phyloP scores from a whole-genome alignment of 2,797 vertebrate genomes.

The Chelon auratus region DNA sequence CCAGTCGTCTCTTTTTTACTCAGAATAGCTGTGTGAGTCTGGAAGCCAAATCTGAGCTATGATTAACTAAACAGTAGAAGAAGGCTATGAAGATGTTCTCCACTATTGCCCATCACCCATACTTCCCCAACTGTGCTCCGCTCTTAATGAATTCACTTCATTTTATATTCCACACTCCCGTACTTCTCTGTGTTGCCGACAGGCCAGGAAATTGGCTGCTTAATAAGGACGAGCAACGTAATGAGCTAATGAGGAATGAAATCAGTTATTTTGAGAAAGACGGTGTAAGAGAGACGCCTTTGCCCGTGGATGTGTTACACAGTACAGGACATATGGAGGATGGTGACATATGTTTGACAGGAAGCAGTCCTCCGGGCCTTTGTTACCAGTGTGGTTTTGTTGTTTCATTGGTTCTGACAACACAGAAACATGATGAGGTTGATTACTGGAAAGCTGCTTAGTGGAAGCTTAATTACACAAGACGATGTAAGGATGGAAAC shows the following conservation, averaged over 20 bases:
- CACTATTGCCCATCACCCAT: neutral
- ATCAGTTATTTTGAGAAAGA: constrained; percentile 12
- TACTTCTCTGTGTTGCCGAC: constrained; percentile 9
- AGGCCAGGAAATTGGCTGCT: constrained; percentile 22
- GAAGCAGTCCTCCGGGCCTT: neutral
- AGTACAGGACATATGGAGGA: neutral
- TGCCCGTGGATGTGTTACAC: constrained; percentile 6
- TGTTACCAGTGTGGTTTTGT: neutral
- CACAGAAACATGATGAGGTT: neutral
- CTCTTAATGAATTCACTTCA: neutral
- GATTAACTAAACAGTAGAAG: neutral
- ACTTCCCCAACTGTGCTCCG: neutral
- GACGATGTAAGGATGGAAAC: too few species aligned
- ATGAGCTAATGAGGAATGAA: constrained; percentile 32
- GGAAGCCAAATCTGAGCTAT: neutral
- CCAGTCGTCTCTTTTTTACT: too few species aligned
- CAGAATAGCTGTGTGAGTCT: neutral
- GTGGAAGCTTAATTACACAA: neutral
- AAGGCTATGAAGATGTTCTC: neutral
- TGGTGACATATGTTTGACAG: neutral
- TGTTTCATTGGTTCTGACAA: constrained; percentile 4
- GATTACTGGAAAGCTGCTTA: neutral
- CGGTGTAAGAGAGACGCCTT: neutral
- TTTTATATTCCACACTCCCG: constrained; percentile 13
- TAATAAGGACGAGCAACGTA: constrained; percentile 30